Evolutionary conservation across 2,113 vertebrate genomes (phyloP), one percentile per base, ranked within the genome.

Genomic region (Tiliqua scincoides): DNA sequence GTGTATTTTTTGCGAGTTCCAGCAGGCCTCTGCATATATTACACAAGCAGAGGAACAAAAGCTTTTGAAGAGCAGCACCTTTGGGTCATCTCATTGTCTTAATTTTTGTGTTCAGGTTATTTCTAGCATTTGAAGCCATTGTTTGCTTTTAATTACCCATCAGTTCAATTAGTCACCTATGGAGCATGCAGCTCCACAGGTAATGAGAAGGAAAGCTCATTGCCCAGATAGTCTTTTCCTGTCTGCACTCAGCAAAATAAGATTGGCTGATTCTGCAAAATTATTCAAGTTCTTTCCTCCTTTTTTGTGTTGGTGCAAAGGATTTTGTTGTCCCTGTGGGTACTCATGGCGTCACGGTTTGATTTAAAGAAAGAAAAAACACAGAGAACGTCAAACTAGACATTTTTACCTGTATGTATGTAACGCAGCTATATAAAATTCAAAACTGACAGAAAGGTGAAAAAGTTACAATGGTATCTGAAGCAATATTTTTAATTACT

Each of bases 241-340:
- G 65, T 17, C 67, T 85, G 72, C 82, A 63, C 67, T 25, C 59
- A 62, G 67, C 83, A 85, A 81, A 71, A 59, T 48, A 84, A 85
- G 4, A 75, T 89, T 43, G 88, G 91, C 89, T 93, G 88, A 88
- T 81, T 71, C 83, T 88, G 85, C 78, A 91, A 80, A 91, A 84
- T 0, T 65, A 40, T 9, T 14, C 8, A 48, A 67, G 17, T 0
- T 43, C 68, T 91, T 82, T 11, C 54, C 54, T 2, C 54, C 54
- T 0, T 0, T 78, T 70, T 10, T 62, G 6, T 70, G 25, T 27
- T 25, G 20, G 57, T 21, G 57, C 85, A 71, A 43, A 9, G 75
- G 7, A 0, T 52, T 85, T 40, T 87, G 18, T 40, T 92, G 84
- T 81, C 63, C 68, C 78, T 57, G 67, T 37, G 80, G 25, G 18